Evolutionary conservation across 1,140 invertebrate species (phyloP), one percentile per base, ranked within the genome.

Genomic region (Drosophila sp.): DNA sequence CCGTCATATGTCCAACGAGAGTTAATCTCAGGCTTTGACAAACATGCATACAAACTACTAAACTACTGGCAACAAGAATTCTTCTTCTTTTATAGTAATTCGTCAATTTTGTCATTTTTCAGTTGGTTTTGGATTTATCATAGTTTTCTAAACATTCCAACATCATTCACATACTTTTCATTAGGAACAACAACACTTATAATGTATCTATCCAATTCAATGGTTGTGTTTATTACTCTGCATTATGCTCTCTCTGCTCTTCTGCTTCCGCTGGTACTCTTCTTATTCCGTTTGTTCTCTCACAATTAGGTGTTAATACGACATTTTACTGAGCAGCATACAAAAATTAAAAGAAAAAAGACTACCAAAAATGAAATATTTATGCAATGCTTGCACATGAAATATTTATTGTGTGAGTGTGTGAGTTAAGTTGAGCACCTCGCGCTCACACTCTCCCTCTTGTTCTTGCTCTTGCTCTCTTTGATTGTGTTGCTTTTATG

Each of bases 251-350:
- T n/a, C n/a, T n/a, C n/a, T n/a, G n/a, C 21, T 21, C 21, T 21
- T 21, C 21, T 21, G 21, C 21, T 21, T 21, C 21, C 21, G 21
- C 21, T 32, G 29, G 41, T 8, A 25, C 38, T 73, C 25, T 69
- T 40, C 46, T 29, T 25, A 21, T 78, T 83, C 50, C 51, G 63
- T 61, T 48, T 61, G 59, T 46, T 76, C 83, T 70, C 56, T 67
- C 80, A 62, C 82, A 84, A 80, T 84, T 84, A 77, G 80, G 77
- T 84, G 80, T 84, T 84, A 84, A 84, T 84, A 74, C 79, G 73
- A 74, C 80, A 84, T 76, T 83, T 83, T 83, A 62, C 72, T 83
- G 41, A 50, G 69, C 38, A 65, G 40, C 53, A 63, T 38, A 62
- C 25, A 63, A 9, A 65, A 59, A 59, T 27, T 57, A 50, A n/a